Evolutionary conservation across 1,140 invertebrate genomes (phyloP).

Genomic region (Microplitis demolitor): DNA sequence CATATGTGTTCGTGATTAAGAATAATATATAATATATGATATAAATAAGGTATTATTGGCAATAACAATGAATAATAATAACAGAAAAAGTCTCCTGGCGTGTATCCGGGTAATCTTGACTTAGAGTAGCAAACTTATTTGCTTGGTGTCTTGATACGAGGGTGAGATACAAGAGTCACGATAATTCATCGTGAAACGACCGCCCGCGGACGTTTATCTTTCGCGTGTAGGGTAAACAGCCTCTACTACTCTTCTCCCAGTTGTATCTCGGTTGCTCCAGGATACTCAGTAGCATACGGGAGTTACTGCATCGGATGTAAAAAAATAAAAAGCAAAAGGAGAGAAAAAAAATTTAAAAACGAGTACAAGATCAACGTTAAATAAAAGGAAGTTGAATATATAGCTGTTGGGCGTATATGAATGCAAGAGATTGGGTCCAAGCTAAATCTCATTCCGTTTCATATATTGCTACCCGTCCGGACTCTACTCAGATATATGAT

Average conservation of each 20-base stretch:
- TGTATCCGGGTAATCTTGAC: constrained; percentile 29
- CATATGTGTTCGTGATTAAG: too few relatives aligned
- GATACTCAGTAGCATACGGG: constrained; percentile 21
- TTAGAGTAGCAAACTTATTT: constrained; percentile 34
- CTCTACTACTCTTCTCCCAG: constrained; percentile 30
- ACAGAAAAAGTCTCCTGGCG: background rate
- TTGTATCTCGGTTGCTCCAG: constrained; percentile 26
- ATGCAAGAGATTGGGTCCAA: background rate
- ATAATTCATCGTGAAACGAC: constrained; percentile 49
- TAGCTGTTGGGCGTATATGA: background rate
- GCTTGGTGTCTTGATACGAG: constrained; percentile 46
- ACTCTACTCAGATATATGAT: too few relatives aligned
- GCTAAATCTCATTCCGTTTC: background rate
- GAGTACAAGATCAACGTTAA: background rate
- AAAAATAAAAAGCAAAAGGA: background rate
- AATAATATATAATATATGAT: background rate
- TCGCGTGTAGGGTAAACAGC: constrained; percentile 34
- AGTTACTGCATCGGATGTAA: constrained; percentile 15
- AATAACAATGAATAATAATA: background rate
- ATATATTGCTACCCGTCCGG: too few relatives aligned
- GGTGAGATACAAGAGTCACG: constrained; percentile 40
- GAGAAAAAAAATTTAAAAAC: background rate
- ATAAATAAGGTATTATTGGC: constrained; percentile 1
- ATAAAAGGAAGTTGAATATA: background rate
- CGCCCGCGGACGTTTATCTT: constrained; percentile 51